A percentile compares a stretch with the other conserved stretches of the same genome.
Evolutionary conservation across 2,888 invertebrate species (phyloP).

Genomic region (Gryllus longicercus): DNA sequence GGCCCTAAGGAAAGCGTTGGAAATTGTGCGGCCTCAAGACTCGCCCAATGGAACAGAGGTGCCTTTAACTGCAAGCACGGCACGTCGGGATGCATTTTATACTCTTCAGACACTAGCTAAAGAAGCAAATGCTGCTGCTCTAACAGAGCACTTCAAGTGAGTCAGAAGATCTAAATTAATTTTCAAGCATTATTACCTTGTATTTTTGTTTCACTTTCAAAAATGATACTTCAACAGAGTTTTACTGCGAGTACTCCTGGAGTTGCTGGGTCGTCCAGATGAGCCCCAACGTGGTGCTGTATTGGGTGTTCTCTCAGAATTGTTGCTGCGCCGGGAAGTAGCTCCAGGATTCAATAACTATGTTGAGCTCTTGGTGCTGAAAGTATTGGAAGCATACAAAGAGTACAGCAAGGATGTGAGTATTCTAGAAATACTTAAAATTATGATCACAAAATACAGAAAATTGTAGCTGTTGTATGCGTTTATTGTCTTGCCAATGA

Average conservation of each 20-base stretch:
- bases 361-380: constrained; percentile 84
- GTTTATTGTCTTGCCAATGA: no score
- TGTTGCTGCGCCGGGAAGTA: constrained; percentile 74
- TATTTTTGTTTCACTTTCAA: constrained; percentile 12
- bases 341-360: constrained; percentile 79
- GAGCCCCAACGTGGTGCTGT: constrained; percentile 47
- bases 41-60: constrained; percentile 35
- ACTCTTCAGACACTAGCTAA: constrained; percentile 48
- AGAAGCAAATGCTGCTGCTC: constrained; percentile 49
- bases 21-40: constrained; percentile 38
- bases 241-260: constrained; percentile 70
- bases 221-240: constrained; percentile 43
- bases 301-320: constrained; percentile 73
- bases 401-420: constrained; percentile 52
- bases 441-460: no score
- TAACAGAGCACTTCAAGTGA: constrained; percentile 53
- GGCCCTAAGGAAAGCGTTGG: constrained; percentile 40
- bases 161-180: constrained; percentile 22
- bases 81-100: constrained; percentile 45
- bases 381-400: constrained; percentile 83
- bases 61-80: constrained; percentile 33
- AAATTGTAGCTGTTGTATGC: no score
- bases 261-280: constrained; percentile 65
- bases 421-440: constrained; percentile 25
- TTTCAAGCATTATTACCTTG: not conserved